Base-by-base conservation (phyloP, 2,888 invertebrate genomes). In the Eudasyphora cyanicolor region DNA sequence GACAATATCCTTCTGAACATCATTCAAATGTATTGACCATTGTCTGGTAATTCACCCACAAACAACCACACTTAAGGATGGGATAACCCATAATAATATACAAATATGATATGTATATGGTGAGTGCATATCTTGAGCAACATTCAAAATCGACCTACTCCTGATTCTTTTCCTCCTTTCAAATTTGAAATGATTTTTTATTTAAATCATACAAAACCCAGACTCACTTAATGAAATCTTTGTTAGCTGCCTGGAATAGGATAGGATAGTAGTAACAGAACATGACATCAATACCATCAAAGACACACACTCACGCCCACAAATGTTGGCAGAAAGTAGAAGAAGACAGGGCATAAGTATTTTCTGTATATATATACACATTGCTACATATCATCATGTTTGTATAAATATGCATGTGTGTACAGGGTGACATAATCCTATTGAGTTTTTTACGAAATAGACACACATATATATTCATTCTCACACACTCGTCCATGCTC, bases 371-470 rank as follows among this genome's bases (percentile, higher is more conserved):
- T n/a, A 3, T 38, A 8, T 3, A 38, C 2, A 8, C 10, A 38
- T 38, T n/a, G n/a, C n/a, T 38, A 8, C 38, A 38, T 12, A 38
- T 38, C 4, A n/a, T n/a, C n/a, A n/a, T n/a, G n/a, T n/a, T n/a
- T n/a, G 2, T 51, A 17, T 19, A 19, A 7, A 21, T 51, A 24
- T 51, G 21, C 7, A 24, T 5, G 21, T 51, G 5, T 60, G 69
- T 51, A 51, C 79, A 19, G 76, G 69, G 79, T 82, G 82, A 77
- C 79, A 77, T 79, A 83, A 83, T 79, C 79, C 76, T 77, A 79
- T 83, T 77, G 69, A 77, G 67, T 71, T 79, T 45, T 79, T 70
- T 69, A 62, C 54, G 76, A 76, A 76, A 64, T 76, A 60, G 21
- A 70, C 32, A 60, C 57, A 19, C 42, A 27, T n/a, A n/a, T n/a